Conservation (phyloP, 2,888 invertebrate species). For the Standfussiana lucernea region DNA sequence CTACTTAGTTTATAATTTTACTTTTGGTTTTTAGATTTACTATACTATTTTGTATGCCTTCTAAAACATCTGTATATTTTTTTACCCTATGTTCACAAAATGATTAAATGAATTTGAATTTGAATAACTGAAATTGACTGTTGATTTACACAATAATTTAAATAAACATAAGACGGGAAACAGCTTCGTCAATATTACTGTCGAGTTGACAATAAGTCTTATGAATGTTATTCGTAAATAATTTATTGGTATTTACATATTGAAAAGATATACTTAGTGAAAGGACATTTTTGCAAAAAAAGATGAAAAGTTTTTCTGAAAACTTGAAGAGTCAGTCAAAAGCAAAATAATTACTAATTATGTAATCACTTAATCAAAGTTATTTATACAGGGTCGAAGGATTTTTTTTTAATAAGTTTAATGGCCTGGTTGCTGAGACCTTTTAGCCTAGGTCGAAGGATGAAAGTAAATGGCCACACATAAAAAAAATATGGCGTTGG, state of each 20-base stretch:
- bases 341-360: background rate
- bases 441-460: too few species aligned
- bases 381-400: background rate
- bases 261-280: background rate
- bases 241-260: background rate
- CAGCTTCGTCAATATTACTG: slow-evolving; percentile 24
- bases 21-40: too few species aligned
- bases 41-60: too few species aligned
- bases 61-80: too few species aligned
- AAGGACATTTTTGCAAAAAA: background rate
- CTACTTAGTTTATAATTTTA: too few species aligned
- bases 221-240: background rate
- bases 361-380: background rate
- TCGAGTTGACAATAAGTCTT: background rate
- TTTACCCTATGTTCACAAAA: too few species aligned
- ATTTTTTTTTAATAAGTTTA: too few species aligned
- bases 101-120: too few species aligned
- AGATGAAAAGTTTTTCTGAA: background rate
- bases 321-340: too few species aligned
- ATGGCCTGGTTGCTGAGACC: too few species aligned
- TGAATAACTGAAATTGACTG: background rate
- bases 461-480: background rate
- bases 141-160: slow-evolving; percentile 1
- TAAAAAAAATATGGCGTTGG: background rate
- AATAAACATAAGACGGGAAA: background rate